Base-by-base conservation (phyloP, 2,797 vertebrate genomes). In the Dromococcyx pavoninus region DNA sequence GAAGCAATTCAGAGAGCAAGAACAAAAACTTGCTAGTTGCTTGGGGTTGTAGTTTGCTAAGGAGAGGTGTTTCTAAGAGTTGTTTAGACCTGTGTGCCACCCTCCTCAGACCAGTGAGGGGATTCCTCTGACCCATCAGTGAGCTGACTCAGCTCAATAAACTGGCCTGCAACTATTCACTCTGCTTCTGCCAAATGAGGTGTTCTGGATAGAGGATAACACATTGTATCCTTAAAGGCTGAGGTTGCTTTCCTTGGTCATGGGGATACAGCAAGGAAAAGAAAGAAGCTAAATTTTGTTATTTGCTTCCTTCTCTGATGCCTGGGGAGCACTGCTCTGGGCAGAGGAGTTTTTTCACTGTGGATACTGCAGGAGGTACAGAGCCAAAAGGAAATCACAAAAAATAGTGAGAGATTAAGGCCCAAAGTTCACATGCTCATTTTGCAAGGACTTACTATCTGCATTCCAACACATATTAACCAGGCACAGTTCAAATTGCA, bases 271-370 rank as follows among this genome's bases (percentile, higher is more conserved):
- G 7, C 25, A 62, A 57, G 17, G 5, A 54, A 65, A 60, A 22
- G 23, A 17, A 10, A 80, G 50, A 71, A 75, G 23, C 3, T 39
- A 51, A 46, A 51, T 51, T 50, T 25, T 75, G 11, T 23, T 66
- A 13, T 53, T 62, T 82, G 22, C 11, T 51, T 44, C 18, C 50
- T 35, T 48, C 35, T 57, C 44, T 43, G 17, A 8, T 58, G 32
- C 21, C 12, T 19, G 14, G 7, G 17, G 7, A 39, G 4, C 0
- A 3, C 28, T 53, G 37, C 8, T 66, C 10, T 1, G 1, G 76
- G 44, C 6, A 43, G 16, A 58, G 28, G 11, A 50, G 6, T 18
- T 17, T 72, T 58, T 30, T 76, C 33, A 11, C 32, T 58, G 33
- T 22, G 21, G 21, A 16, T 33, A 25, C 46, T 57, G 46, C 10